These are phyloP conservation scores for Psettodes erumei DNA, from an alignment of 2,113 vertebrate species.

Conservation along the genomic window DNA sequence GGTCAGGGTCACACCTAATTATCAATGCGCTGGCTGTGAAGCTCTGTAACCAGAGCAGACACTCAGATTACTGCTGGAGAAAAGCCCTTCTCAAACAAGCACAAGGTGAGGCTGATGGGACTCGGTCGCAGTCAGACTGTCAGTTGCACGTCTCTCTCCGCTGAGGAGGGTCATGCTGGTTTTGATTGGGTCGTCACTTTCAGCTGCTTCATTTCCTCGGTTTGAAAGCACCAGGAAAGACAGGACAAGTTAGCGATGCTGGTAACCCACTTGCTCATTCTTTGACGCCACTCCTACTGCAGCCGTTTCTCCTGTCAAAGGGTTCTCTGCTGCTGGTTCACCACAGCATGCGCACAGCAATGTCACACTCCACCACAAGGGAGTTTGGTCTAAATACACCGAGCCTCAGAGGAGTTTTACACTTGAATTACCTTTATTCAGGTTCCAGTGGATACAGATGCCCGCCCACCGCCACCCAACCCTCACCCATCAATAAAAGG, in stretches of 20 bases:
- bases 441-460: slow-evolving; percentile 42
- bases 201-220: background rate
- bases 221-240: slow-evolving; percentile 3
- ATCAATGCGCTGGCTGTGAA: slow-evolving; percentile 11
- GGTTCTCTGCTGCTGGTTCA: slow-evolving; percentile 17
- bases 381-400: background rate
- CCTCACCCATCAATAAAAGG: slow-evolving; percentile 53
- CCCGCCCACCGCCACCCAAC: background rate
- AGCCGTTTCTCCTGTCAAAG: slow-evolving; percentile 23
- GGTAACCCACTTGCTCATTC: slow-evolving; percentile 20
- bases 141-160: background rate
- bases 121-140: background rate
- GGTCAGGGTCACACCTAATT: slow-evolving; percentile 22
- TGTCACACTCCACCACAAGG: slow-evolving; percentile 23
- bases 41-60: slow-evolving; percentile 2
- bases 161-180: slow-evolving; percentile 1
- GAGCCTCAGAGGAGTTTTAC: slow-evolving; percentile 30
- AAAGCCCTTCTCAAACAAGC: slow-evolving; percentile 27
- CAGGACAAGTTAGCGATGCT: background rate
- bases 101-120: slow-evolving; percentile 1
- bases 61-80: background rate
- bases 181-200: slow-evolving; percentile 28
- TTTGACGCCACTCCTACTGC: slow-evolving; percentile 11
- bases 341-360: background rate
- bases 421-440: slow-evolving; percentile 43